Percentiles rank a stretch among this genome's conserved stretches.
These are phyloP conservation scores for Mesitornis unicolor DNA, from an alignment of 2,113 vertebrate species.

Conservation along the genomic window DNA sequence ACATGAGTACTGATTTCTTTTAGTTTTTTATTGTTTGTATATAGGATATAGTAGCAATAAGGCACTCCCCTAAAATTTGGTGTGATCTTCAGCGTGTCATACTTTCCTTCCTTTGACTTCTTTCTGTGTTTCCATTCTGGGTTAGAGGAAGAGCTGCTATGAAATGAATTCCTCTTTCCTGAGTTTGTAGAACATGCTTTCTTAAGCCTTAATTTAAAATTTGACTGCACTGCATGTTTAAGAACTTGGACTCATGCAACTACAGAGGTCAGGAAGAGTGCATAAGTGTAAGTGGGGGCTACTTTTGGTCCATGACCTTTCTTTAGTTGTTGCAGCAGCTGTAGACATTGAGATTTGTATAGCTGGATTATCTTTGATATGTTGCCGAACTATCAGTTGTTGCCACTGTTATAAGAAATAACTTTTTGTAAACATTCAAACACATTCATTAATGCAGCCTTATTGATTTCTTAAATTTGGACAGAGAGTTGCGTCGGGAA, in stretches of 20 bases:
- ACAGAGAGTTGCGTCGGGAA: slow-evolving; percentile 90
- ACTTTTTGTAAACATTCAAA: neutral
- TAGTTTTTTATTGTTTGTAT: neutral
- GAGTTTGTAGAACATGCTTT: slow-evolving; percentile 1
- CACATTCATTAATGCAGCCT: neutral
- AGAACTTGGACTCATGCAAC: neutral
- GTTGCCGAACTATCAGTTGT: neutral
- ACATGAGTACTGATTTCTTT: slow-evolving; percentile 82
- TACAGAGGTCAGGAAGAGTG: neutral
- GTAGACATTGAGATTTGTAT: neutral
- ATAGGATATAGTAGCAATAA: neutral
- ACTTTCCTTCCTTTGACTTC: neutral
- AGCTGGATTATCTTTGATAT: neutral
- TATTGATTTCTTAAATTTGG: neutral
- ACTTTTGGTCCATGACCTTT: neutral
- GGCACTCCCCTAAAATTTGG: neutral
- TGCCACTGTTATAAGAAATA: neutral
- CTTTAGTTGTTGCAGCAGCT: neutral
- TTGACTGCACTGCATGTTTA: neutral
- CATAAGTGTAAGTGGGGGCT: neutral
- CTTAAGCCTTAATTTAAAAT: neutral
- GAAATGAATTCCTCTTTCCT: neutral
- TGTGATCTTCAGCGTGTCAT: neutral
- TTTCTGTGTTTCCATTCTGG: slow-evolving; percentile 3
- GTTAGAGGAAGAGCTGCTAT: neutral